A percentile compares a stretch with the other conserved stretches of the same genome.
Evolutionary conservation across 2,888 invertebrate genomes (phyloP).

Genomic region (Tigriopus californicus): DNA sequence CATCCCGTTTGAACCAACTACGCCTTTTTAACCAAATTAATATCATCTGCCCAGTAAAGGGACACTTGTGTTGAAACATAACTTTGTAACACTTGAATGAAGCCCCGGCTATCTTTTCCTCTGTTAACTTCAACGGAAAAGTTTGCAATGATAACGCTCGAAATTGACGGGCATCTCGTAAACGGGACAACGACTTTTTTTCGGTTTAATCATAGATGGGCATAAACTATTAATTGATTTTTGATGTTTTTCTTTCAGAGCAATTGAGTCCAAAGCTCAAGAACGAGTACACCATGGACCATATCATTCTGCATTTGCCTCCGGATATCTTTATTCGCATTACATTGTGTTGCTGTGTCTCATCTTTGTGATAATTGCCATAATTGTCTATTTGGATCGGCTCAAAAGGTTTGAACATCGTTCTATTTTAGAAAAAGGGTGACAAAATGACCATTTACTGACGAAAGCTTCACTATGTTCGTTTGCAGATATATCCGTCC

Average conservation of each 20-base stretch:
- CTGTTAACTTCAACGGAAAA: too few species aligned
- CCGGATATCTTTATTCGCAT: not conserved
- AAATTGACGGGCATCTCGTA: too few species aligned
- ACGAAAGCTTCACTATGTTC: too few species aligned
- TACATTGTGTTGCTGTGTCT: conserved; percentile 1
- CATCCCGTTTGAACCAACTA: too few species aligned
- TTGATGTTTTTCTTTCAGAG: not conserved
- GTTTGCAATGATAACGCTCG: too few species aligned
- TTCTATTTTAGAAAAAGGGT: too few species aligned
- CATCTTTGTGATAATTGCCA: not conserved
- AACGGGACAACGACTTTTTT: not conserved
- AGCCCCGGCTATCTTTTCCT: too few species aligned
- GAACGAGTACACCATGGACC: not conserved
- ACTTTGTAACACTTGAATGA: not conserved
- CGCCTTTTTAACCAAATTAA: too few species aligned
- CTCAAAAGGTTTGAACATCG: conserved; percentile 1
- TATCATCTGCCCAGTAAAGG: too few species aligned
- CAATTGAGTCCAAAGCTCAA: not conserved
- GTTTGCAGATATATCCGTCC: not conserved
- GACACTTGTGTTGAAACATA: not conserved
- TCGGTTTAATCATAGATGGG: not conserved
- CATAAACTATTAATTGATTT: not conserved
- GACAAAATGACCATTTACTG: too few species aligned
- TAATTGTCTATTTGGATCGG: not conserved
- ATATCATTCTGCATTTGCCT: not conserved